A percentile compares a stretch with the other conserved stretches of the same genome.
Conservation (phyloP, 1,140 invertebrate genomes). For the Drosophila willistoni region DNA sequence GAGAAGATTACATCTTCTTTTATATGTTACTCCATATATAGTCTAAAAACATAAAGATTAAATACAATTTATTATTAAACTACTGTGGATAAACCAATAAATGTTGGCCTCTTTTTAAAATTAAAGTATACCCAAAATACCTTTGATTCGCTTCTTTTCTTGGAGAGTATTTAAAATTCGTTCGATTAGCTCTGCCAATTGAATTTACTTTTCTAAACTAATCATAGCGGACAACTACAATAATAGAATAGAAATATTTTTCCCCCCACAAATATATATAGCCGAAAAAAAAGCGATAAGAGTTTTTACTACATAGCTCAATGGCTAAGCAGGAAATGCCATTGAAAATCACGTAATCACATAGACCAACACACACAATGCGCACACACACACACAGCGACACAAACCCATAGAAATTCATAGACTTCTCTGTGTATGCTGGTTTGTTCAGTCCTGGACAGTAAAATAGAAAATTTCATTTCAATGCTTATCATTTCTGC, state of each 20-base stretch:
- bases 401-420: conserved; percentile 15
- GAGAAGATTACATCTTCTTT: too few relatives aligned
- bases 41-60: too few relatives aligned
- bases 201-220: conserved; percentile 29
- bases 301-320: conserved; percentile 43
- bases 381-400: conserved; percentile 14
- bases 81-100: too few relatives aligned
- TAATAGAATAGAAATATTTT: conserved; percentile 59
- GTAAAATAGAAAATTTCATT: conserved; percentile 73
- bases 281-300: conserved; percentile 47
- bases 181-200: background rate
- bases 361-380: conserved; percentile 39
- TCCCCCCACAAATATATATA: conserved; percentile 23
- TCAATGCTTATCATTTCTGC: conserved; percentile 76
- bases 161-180: background rate
- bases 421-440: conserved; percentile 18
- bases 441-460: conserved; percentile 18
- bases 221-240: conserved; percentile 53
- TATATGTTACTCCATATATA: too few relatives aligned
- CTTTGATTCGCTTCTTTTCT: too few relatives aligned
- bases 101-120: too few relatives aligned
- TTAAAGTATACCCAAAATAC: too few relatives aligned
- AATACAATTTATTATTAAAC: too few relatives aligned
- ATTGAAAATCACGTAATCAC: conserved; percentile 76
- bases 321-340: conserved; percentile 72